phyloP scores from a whole-genome alignment of 2,113 vertebrate species.

The Picathartes gymnocephalus region DNA sequence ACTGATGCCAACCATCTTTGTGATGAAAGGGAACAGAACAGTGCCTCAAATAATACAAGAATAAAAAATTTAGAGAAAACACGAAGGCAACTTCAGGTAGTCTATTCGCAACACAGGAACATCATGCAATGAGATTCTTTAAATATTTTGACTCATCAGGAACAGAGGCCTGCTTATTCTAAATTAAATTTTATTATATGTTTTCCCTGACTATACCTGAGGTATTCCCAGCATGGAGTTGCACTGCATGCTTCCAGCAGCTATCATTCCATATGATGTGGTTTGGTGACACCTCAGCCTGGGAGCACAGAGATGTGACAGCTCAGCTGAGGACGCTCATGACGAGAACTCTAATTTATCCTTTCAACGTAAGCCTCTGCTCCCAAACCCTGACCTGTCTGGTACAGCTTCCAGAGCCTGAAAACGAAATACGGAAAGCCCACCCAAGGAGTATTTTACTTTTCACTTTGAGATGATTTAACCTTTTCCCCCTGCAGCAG shows the following conservation, averaged over 20 bases:
- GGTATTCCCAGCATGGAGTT: background rate
- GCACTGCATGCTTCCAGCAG: background rate
- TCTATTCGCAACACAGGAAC: background rate
- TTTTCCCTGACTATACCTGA: background rate
- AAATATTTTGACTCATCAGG: background rate
- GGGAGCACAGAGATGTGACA: background rate
- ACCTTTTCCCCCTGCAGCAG: background rate
- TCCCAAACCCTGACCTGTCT: background rate
- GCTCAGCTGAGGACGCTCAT: rapidly evolving
- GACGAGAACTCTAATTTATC: background rate
- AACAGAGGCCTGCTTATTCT: background rate
- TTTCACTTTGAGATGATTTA: background rate
- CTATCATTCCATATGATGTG: background rate
- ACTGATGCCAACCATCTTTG: background rate
- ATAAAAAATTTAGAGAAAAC: background rate
- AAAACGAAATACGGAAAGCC: background rate
- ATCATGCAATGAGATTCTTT: background rate
- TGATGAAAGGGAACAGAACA: background rate
- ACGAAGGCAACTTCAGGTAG: background rate
- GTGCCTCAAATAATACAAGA: background rate
- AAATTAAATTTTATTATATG: background rate
- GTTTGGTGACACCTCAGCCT: background rate
- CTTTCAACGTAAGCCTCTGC: background rate
- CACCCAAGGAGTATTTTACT: background rate
- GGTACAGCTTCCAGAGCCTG: background rate